These are phyloP conservation scores for Drosophila rellima DNA, from an alignment of 2,888 invertebrate genomes.

Conservation along the genomic window DNA sequence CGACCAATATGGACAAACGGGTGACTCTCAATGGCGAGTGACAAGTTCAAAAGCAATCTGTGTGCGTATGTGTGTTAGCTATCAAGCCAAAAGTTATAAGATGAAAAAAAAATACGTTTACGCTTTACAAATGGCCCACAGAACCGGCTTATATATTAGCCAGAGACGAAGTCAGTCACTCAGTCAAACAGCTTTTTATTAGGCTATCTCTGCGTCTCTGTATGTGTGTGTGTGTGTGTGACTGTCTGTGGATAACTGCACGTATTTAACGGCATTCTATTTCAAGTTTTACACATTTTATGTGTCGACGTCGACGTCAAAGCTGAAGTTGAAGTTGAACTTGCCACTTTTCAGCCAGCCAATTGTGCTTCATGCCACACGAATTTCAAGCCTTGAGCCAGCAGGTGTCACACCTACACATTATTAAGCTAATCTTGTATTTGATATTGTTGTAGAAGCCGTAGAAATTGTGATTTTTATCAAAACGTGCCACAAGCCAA, in stretches of 20 bases:
- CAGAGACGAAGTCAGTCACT: conserved; percentile 40
- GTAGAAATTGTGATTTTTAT: conserved; percentile 1
- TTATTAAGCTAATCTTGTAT: neutral
- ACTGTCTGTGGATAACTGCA: conserved; percentile 55
- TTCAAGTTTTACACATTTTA: conserved; percentile 60
- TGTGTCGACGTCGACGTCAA: conserved; percentile 38
- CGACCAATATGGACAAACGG: conserved; percentile 68
- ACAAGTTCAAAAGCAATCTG: conserved; percentile 68
- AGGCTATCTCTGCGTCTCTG: conserved; percentile 59
- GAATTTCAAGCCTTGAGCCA: conserved; percentile 13
- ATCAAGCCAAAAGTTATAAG: conserved; percentile 42
- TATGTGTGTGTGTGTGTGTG: conserved; percentile 31
- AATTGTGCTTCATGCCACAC: conserved; percentile 36
- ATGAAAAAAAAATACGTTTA: conserved; percentile 29
- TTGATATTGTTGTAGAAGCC: neutral
- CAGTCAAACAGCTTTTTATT: conserved; percentile 71
- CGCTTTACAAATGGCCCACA: conserved; percentile 62
- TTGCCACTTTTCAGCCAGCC: conserved; percentile 29
- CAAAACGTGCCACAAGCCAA: conserved; percentile 16
- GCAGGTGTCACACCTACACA: conserved; percentile 52
- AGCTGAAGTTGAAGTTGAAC: conserved; percentile 10
- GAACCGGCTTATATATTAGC: conserved; percentile 69
- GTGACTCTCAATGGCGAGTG: conserved; percentile 69
- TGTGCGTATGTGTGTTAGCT: conserved; percentile 38
- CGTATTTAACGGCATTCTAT: conserved; percentile 78